Percentiles rank a stretch among this genome's conserved stretches.
phyloP scores from a whole-genome alignment of 2,113 vertebrate species.

The Eulemur rufifrons region DNA sequence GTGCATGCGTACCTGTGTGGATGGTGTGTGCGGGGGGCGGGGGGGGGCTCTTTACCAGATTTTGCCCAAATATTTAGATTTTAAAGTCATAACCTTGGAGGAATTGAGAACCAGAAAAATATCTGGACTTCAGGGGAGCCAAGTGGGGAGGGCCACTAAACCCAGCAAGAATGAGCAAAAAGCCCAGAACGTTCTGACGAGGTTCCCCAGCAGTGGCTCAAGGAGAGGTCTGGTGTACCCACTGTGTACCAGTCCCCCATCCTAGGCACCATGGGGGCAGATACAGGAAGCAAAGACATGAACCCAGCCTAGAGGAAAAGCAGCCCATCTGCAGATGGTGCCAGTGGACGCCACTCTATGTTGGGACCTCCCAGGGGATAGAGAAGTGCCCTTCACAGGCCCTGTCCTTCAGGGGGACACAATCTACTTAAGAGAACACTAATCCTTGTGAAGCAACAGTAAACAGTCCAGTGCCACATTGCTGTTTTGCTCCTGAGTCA shows the following conservation, averaged over 20 bases:
- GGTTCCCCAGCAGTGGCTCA: background rate
- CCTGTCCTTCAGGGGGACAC: background rate
- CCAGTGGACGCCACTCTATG: background rate
- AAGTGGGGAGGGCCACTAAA: background rate
- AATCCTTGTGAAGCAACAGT: background rate
- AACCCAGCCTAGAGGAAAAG: background rate
- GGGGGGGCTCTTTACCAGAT: background rate
- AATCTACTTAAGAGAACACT: background rate
- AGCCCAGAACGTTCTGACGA: background rate
- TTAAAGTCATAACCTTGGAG: slow-evolving; percentile 1
- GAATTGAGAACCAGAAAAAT: slow-evolving; percentile 15
- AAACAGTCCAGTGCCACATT: background rate
- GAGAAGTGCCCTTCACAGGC: background rate
- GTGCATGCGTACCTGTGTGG: too few relatives aligned
- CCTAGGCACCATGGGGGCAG: background rate
- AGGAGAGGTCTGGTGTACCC: background rate
- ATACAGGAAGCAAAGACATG: background rate
- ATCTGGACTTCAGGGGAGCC: background rate
- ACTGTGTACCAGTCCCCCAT: background rate
- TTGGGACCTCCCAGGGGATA: background rate
- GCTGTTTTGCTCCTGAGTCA: background rate
- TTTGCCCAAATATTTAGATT: background rate
- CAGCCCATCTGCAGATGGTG: background rate
- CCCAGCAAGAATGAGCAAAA: background rate
- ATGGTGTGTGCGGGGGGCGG: background rate